phyloP scores from a whole-genome alignment of 1,140 invertebrate species.

The Orius insidiosus region DNA sequence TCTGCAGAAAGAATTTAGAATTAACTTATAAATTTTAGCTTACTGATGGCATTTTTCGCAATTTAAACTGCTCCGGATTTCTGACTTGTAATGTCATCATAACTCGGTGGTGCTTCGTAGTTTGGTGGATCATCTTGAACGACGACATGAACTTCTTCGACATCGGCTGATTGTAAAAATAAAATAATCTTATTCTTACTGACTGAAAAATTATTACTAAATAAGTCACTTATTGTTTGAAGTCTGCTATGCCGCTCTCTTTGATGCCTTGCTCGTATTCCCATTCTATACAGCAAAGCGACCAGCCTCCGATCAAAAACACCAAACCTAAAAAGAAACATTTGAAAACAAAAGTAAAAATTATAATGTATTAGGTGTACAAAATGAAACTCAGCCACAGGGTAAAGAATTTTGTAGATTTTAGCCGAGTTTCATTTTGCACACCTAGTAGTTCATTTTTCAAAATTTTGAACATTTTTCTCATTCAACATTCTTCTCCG shows the following conservation, averaged over 20 bases:
- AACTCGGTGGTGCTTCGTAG: constrained; percentile 52
- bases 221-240: constrained; percentile 44
- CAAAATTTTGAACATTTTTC: no score
- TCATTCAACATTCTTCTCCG: no score
- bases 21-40: no score
- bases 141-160: constrained; percentile 31
- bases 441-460: no score
- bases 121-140: constrained; percentile 43
- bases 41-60: no score
- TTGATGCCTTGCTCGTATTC: constrained; percentile 38
- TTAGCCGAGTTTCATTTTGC: no score
- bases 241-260: constrained; percentile 43
- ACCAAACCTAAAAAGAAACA: constrained; percentile 30
- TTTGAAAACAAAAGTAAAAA: not conserved
- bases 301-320: constrained; percentile 42
- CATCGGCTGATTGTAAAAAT: constrained; percentile 28
- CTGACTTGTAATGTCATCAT: constrained; percentile 41
- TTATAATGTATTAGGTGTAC: no score
- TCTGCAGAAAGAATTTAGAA: no score
- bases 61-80: not conserved
- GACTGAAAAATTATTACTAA: constrained; percentile 29
- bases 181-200: constrained; percentile 11
- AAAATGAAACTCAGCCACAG: no score
- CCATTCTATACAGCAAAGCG: constrained; percentile 43
- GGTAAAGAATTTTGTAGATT: no score